Conservation (phyloP, 2,113 vertebrate species). For the Centropristis striata region DNA sequence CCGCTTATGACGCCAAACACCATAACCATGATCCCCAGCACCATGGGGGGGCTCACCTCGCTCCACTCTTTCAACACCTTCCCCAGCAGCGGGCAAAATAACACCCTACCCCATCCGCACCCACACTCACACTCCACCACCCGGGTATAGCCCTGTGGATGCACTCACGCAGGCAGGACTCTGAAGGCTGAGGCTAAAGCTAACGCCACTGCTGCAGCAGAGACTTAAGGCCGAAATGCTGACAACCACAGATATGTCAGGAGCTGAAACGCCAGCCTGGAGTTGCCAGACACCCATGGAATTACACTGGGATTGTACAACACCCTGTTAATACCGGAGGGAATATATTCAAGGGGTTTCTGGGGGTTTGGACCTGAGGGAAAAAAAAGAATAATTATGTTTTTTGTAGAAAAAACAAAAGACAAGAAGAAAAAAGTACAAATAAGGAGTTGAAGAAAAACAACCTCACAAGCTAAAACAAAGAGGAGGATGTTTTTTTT, state of each 20-base stretch:
- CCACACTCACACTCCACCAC: constrained; percentile 99
- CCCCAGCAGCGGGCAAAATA: constrained; percentile 97
- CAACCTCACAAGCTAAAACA: constrained; percentile 65
- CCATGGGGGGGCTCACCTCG: constrained; percentile 95
- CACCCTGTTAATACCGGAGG: constrained; percentile 69
- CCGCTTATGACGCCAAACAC: constrained; percentile 99
- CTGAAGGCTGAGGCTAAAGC: constrained; percentile 52
- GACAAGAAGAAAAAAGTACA: constrained; percentile 64
- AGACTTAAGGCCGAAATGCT: constrained; percentile 52
- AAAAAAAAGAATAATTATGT: constrained; percentile 53
- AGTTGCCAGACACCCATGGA: constrained; percentile 58
- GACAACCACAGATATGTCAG: constrained; percentile 51
- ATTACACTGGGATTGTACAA: constrained; percentile 58
- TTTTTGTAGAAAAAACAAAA: constrained; percentile 72
- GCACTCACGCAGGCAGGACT: constrained; percentile 56
- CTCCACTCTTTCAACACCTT: constrained; percentile 97
- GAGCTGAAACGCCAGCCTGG: constrained; percentile 60
- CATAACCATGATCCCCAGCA: constrained; percentile 99
- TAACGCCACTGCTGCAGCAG: constrained; percentile 45
- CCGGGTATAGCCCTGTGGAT: constrained; percentile 94
- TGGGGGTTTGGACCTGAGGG: constrained; percentile 51
- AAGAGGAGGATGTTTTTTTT: constrained; percentile 75
- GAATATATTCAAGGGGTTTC: constrained; percentile 67
- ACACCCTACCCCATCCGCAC: constrained; percentile 95
- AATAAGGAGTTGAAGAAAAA: constrained; percentile 63